A percentile compares a stretch with the other conserved stretches of the same genome.
These are phyloP conservation scores for Bubo blakistoni DNA, from an alignment of 2,113 vertebrate genomes.

Conservation along the genomic window DNA sequence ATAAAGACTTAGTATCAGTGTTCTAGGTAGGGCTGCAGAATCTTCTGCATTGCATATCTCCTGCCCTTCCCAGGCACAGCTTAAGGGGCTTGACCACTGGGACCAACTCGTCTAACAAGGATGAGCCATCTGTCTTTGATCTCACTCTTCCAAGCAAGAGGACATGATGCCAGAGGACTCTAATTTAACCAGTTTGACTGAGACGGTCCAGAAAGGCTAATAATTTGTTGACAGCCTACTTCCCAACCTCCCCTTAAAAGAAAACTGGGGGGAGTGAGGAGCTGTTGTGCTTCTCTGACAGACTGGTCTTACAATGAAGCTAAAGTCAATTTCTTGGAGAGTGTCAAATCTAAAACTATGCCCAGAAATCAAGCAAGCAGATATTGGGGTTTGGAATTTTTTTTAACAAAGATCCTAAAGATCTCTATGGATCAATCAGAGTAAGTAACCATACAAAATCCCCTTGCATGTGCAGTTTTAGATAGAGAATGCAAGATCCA, in stretches of 20 bases:
- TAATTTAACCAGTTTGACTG: not conserved
- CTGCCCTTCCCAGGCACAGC: not conserved
- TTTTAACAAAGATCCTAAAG: not conserved
- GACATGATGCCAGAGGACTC: not conserved
- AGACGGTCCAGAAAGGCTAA: not conserved
- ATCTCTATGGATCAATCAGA: not conserved
- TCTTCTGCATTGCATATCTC: not conserved
- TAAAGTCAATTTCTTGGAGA: not conserved
- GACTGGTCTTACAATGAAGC: not conserved
- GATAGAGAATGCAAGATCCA: not conserved
- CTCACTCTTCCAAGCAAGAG: not conserved
- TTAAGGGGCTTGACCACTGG: not conserved
- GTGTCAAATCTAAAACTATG: not conserved
- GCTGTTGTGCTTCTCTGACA: not conserved
- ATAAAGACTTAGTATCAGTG: not conserved
- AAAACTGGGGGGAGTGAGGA: not conserved
- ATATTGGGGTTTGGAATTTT: not conserved
- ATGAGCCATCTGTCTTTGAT: not conserved
- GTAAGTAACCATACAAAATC: not conserved
- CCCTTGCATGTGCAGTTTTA: not conserved
- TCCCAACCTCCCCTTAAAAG: not conserved
- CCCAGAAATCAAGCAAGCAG: not conserved
- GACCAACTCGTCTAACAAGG: not conserved
- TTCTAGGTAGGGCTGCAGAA: not conserved
- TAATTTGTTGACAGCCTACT: not conserved